phyloP scores from a whole-genome alignment of 2,888 invertebrate species.

The Cerastoderma edule region DNA sequence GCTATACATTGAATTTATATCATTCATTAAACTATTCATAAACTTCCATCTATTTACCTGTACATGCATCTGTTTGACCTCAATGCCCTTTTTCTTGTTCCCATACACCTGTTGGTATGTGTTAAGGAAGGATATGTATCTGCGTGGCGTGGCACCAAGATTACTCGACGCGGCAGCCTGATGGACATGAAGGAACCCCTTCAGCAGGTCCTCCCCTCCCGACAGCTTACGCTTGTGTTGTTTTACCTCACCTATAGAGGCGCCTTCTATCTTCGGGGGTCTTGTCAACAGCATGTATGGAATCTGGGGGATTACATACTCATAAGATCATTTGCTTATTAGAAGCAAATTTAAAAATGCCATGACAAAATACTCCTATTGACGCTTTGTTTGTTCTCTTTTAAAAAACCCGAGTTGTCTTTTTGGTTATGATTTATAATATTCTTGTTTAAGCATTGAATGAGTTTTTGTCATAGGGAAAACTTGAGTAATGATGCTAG shows the following conservation, averaged over 20 bases:
- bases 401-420: too few species aligned
- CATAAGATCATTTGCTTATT: too few species aligned
- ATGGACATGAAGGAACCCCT: constrained; percentile 85
- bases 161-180: constrained; percentile 75
- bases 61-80: constrained; percentile 87
- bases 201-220: constrained; percentile 83
- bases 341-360: too few species aligned
- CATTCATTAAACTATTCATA: too few species aligned
- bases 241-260: constrained; percentile 74
- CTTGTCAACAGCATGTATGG: constrained; percentile 82
- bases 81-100: constrained; percentile 87
- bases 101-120: constrained; percentile 86
- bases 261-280: constrained; percentile 81
- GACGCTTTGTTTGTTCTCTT: too few species aligned
- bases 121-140: constrained; percentile 86
- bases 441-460: too few species aligned
- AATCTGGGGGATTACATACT: constrained; percentile 79
- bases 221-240: constrained; percentile 77
- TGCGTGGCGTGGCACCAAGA: constrained; percentile 84
- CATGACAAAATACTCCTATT: too few species aligned
- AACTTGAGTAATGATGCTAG: too few species aligned
- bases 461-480: too few species aligned
- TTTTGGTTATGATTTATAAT: too few species aligned
- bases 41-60: too few species aligned
- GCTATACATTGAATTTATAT: too few species aligned